Evolutionary conservation across 2,113 vertebrate genomes (phyloP).

Genomic region (Hippocampus comes): DNA sequence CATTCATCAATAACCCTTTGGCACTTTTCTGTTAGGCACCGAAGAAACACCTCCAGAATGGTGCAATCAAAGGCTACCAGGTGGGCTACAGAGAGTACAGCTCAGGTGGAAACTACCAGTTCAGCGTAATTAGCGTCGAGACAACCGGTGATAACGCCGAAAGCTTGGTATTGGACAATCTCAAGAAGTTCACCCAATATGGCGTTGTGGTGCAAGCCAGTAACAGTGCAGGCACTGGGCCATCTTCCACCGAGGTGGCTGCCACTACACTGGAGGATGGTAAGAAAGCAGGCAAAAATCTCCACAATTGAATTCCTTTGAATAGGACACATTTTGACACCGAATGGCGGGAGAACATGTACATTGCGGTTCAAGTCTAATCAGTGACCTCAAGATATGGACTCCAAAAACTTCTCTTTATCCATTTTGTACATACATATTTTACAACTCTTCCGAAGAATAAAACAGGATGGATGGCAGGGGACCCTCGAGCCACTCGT

Average conservation of each 20-base stretch:
- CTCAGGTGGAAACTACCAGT: slow-evolving; percentile 92
- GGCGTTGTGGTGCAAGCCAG: slow-evolving; percentile 97
- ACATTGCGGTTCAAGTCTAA: no score
- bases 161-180: slow-evolving; percentile 88
- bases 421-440: no score
- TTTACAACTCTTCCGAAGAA: no score
- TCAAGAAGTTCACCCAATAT: slow-evolving; percentile 97
- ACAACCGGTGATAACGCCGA: slow-evolving; percentile 94
- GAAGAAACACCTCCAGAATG: slow-evolving; percentile 94
- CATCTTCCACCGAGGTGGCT: slow-evolving; percentile 95
- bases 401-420: no score
- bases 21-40: slow-evolving; percentile 74
- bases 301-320: background rate
- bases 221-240: slow-evolving; percentile 92
- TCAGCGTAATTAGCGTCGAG: slow-evolving; percentile 94
- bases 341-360: background rate
- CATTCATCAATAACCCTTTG: no score
- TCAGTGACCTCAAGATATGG: no score
- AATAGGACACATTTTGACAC: background rate
- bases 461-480: no score
- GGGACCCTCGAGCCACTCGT: no score
- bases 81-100: slow-evolving; percentile 96
- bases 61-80: slow-evolving; percentile 94
- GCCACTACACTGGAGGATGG: slow-evolving; percentile 95
- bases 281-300: slow-evolving; percentile 49